A percentile compares a stretch with the other conserved stretches of the same genome.
phyloP scores from a whole-genome alignment of 92 coral and sea anemone genomes.

The Isaurus tuberculatus region DNA sequence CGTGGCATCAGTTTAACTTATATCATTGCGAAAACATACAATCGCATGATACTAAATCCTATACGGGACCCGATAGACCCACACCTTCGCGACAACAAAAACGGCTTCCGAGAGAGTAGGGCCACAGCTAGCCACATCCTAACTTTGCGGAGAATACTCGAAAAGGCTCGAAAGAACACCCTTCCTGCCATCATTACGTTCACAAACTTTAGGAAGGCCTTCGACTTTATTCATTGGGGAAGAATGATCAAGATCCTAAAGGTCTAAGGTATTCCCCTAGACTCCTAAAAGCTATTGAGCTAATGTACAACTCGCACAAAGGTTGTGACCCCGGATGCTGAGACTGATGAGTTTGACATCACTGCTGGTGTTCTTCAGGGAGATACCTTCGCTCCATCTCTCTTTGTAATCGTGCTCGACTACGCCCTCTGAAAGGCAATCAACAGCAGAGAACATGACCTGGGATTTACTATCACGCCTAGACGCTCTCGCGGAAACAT shows the following conservation, averaged over 20 bases:
- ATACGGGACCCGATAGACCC: conserved; percentile 8
- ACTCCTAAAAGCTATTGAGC: neutral
- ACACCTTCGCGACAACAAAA: conserved; percentile 30
- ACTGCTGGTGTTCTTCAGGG: conserved; percentile 54
- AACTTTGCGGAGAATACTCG: conserved; percentile 41
- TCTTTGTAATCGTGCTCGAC: too few species aligned
- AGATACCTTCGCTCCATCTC: neutral
- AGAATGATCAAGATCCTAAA: conserved; percentile 24
- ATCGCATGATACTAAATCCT: conserved; percentile 45
- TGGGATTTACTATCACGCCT: too few species aligned
- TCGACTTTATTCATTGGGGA: conserved; percentile 54
- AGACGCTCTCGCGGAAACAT: neutral
- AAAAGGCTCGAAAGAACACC: conserved; percentile 9
- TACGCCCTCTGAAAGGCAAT: too few species aligned
- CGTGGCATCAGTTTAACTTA: conserved; percentile 36
- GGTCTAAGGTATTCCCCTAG: conserved; percentile 46
- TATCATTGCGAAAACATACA: conserved; percentile 39
- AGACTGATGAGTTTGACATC: too few species aligned
- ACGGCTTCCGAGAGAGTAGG: conserved; percentile 46
- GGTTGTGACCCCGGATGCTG: too few species aligned
- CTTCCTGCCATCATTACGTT: neutral
- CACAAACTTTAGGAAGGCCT: conserved; percentile 41
- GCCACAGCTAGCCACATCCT: conserved; percentile 38
- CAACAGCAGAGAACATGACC: too few species aligned
- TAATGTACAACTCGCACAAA: conserved; percentile 19